Conservation (phyloP, 1,140 invertebrate genomes). For the Acromyrmex heyeri region DNA sequence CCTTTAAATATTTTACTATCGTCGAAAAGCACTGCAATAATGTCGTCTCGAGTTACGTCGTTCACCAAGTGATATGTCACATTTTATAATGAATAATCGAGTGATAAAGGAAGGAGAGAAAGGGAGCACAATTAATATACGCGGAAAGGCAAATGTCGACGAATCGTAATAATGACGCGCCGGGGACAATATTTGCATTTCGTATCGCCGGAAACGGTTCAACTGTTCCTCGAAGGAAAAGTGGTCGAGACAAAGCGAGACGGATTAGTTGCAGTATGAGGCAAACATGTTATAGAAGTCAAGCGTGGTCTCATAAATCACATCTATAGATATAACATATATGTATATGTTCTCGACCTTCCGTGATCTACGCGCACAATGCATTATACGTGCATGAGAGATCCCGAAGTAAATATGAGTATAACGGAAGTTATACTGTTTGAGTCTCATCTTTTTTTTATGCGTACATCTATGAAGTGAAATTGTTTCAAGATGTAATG, state of each 20-base stretch:
- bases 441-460: not conserved
- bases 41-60: constrained; percentile 14
- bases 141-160: constrained; percentile 1
- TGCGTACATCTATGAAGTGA: not conserved
- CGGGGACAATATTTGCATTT: constrained; percentile 33
- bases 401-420: not conserved
- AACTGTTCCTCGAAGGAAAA: constrained; percentile 49
- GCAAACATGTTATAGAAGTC: constrained; percentile 58
- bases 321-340: constrained; percentile 51
- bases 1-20: constrained; percentile 19
- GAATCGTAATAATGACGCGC: constrained; percentile 10
- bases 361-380: constrained; percentile 29
- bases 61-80: not conserved
- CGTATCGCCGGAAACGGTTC: constrained; percentile 20
- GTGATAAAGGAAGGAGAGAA: not conserved
- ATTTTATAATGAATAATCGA: constrained; percentile 19
- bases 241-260: constrained; percentile 50
- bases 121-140: not conserved
- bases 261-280: constrained; percentile 48
- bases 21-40: not conserved
- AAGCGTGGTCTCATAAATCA: constrained; percentile 69
- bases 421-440: not conserved
- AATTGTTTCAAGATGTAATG: not conserved
- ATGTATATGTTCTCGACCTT: constrained; percentile 11
- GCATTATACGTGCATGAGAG: not conserved